A percentile compares a stretch with the other conserved stretches of the same genome.
phyloP scores from a whole-genome alignment of 2,888 invertebrate genomes.

The Yponomeuta plumbellus region DNA sequence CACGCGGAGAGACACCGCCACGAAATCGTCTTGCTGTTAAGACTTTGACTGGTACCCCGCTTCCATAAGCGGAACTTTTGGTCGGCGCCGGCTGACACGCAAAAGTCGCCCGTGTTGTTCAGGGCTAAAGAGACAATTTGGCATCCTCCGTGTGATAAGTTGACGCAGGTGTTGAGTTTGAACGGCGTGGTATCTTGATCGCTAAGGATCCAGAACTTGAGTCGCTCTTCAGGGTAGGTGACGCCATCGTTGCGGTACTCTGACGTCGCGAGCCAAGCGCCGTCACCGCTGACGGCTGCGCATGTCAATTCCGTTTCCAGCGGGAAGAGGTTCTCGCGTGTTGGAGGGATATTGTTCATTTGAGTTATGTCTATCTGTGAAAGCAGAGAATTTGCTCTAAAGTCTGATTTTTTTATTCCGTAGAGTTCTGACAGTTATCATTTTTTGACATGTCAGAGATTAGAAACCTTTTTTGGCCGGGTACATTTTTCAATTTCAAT shows the following conservation, averaged over 20 bases:
- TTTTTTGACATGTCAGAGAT: too few relatives aligned
- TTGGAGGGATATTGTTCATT: constrained; percentile 57
- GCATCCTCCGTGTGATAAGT: constrained; percentile 63
- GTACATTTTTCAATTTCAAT: too few relatives aligned
- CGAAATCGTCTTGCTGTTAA: constrained; percentile 23
- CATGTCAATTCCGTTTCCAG: constrained; percentile 65
- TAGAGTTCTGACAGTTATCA: too few relatives aligned
- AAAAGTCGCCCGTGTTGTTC: constrained; percentile 52
- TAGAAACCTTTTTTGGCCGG: too few relatives aligned
- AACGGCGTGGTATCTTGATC: constrained; percentile 43
- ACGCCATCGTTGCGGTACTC: constrained; percentile 65
- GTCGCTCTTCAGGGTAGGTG: constrained; percentile 59
- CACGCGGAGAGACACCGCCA: constrained; percentile 65
- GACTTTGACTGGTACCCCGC: constrained; percentile 31
- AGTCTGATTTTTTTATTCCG: too few relatives aligned
- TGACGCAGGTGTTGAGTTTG: constrained; percentile 58
- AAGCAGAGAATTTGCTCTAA: constrained; percentile 10
- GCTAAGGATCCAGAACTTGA: constrained; percentile 58
- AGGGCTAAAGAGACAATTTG: constrained; percentile 54
- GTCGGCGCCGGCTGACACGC: constrained; percentile 64
- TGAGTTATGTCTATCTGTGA: constrained; percentile 67
- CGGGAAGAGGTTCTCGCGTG: constrained; percentile 58
- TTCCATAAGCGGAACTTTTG: constrained; percentile 66
- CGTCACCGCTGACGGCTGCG: constrained; percentile 54
- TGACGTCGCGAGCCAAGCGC: constrained; percentile 61